Base-by-base conservation (phyloP, 2,113 vertebrate genomes). In the Ploceus nigricollis region DNA sequence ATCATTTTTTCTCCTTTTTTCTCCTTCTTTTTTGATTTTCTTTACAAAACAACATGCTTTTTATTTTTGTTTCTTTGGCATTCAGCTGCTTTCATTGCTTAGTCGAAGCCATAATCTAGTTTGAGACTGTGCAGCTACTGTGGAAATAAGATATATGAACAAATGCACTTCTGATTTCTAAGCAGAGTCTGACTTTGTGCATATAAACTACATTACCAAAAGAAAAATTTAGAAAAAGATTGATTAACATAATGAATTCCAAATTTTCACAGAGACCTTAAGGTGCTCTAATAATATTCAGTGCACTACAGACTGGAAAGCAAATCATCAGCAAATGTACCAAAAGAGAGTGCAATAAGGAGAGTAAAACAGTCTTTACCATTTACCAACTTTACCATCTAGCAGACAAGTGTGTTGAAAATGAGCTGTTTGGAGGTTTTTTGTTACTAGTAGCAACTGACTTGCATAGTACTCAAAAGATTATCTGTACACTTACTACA, bases 71-170 rank as follows among this genome's bases (percentile, higher is more conserved):
- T 89, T 80, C 77, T 93, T 90, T 87, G 66, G 15, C 63, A 53
- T 83, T 96, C 78, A 78, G 42, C 90, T 97, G 71, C 39, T 92
- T 61, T 66, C 60, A 61, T 77, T 63, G 54, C 73, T 95, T 44
- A 72, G 28, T 93, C 1, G 0, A 93, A 91, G n/a, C 45, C 7
- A 18, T 94, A 87, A 96, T 92, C 71, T 93, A 89, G 82, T 95
- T 88, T 93, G 44, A 73, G 72, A 58, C 72, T 58, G 37, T 79
- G 60, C 60, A 65, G 6, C 86, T 78, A 53, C 47, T 42, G 56
- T 92, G 61, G 60, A 87, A 96, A 70, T 75, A 22, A 93, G 37
- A 82, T 82, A 50, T 4, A 35, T 39, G 63, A 95, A 47, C 23
- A 96, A 88, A 92, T 83, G 60, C 27, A 35, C 9, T 88, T 82